A percentile compares a stretch with the other conserved stretches of the same genome.
Conservation (phyloP, 92 coral and sea anemone species). For the Bergia puertoricense region DNA sequence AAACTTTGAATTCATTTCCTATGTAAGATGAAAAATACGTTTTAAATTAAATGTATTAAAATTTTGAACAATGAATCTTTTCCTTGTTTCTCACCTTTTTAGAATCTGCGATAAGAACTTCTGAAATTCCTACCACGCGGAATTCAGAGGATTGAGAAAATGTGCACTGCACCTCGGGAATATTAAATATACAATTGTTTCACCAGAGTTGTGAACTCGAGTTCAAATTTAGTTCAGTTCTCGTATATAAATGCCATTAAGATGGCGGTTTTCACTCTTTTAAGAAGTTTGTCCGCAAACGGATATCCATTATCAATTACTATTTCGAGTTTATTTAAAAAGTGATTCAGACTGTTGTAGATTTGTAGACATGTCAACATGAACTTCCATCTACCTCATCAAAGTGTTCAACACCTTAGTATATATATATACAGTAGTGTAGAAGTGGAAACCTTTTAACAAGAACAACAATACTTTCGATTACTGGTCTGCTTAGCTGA, state of each 20-base stretch:
- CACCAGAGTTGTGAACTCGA: conserved; percentile 2
- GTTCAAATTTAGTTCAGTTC: neutral
- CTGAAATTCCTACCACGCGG: conserved; percentile 34
- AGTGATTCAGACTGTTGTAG: neutral
- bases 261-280: conserved; percentile 6
- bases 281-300: conserved; percentile 14
- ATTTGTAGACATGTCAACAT: neutral
- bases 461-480: neutral
- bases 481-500: neutral
- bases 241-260: conserved; percentile 29
- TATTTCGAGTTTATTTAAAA: conserved; percentile 14
- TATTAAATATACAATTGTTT: conserved; percentile 25
- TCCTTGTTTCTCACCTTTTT: neutral
- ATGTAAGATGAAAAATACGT: conserved; percentile 44
- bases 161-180: conserved; percentile 34
- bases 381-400: conserved; percentile 1
- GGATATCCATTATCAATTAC: conserved; percentile 2
- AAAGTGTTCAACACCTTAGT: neutral
- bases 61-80: conserved; percentile 28
- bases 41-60: conserved; percentile 46
- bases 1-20: conserved; percentile 37
- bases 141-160: conserved; percentile 8
- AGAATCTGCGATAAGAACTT: conserved; percentile 11
- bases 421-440: neutral
- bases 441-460: neutral